A percentile compares a stretch with the other conserved stretches of the same genome.
phyloP scores from a whole-genome alignment of 2,797 vertebrate genomes.

The Sciaenops ocellatus region DNA sequence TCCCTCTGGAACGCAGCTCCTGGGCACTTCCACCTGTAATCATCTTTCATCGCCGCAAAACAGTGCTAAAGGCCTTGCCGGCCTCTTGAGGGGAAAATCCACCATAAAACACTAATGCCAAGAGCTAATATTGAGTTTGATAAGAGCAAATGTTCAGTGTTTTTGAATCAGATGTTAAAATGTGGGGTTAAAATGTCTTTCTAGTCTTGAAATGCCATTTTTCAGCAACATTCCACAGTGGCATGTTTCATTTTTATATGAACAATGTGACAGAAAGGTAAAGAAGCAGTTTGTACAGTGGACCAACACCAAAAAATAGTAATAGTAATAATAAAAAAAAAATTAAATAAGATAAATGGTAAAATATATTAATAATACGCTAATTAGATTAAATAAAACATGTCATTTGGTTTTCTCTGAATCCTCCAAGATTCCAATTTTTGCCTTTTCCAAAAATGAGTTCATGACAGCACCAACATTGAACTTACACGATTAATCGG shows the following conservation, averaged over 20 bases:
- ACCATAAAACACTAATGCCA: background rate
- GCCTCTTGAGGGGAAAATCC: conserved; percentile 19
- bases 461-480: no score
- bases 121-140: background rate
- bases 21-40: conserved; percentile 40
- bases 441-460: no score
- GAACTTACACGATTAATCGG: no score
- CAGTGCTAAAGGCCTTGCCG: conserved; percentile 12
- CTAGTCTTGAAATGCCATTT: background rate
- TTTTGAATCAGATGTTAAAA: background rate
- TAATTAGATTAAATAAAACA: no score
- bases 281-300: background rate
- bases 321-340: background rate
- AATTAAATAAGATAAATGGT: background rate
- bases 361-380: no score
- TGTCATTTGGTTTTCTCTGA: no score
- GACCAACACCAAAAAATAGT: no score
- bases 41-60: conserved; percentile 33
- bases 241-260: background rate
- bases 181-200: background rate
- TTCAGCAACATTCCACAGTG: background rate
- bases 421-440: no score
- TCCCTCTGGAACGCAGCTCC: conserved; percentile 27
- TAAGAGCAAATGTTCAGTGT: background rate
- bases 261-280: background rate